These are phyloP conservation scores for Galerucella nymphaeae DNA, from an alignment of 2,888 invertebrate species.

Conservation along the genomic window DNA sequence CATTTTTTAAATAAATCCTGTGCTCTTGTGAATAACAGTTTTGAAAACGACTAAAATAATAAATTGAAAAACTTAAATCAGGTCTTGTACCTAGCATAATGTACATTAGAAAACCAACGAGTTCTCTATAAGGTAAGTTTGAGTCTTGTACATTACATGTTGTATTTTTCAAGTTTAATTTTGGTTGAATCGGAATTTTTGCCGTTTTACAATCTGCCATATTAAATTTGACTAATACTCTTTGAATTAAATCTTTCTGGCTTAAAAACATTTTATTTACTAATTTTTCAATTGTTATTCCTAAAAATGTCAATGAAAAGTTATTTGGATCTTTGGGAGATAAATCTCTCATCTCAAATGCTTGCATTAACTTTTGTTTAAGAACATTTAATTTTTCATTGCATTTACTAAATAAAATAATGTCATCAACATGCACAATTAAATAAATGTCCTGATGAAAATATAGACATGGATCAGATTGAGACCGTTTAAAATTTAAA, in stretches of 20 bases:
- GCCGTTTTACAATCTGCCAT: constrained; percentile 24
- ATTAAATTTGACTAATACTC: constrained; percentile 16
- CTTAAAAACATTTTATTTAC: not conserved
- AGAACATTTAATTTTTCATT: not conserved
- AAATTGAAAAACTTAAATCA: too few relatives aligned
- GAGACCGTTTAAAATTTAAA: constrained; percentile 15
- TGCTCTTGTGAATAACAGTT: not conserved
- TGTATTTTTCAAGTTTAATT: constrained; percentile 20
- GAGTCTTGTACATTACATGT: not conserved
- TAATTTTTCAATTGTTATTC: not conserved
- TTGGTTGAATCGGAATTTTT: constrained; percentile 22
- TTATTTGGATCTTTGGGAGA: not conserved
- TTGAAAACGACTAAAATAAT: too few relatives aligned
- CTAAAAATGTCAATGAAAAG: constrained; percentile 10
- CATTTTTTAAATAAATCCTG: not conserved
- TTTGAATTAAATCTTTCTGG: constrained; percentile 7
- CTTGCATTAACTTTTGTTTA: constrained; percentile 11
- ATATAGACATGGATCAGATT: constrained; percentile 17
- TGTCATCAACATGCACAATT: constrained; percentile 9
- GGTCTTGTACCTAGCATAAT: too few relatives aligned
- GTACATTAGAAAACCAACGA: not conserved
- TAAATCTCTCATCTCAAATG: constrained; percentile 8
- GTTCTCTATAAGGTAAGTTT: constrained; percentile 5
- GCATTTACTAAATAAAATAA: constrained; percentile 3
- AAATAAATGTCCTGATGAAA: constrained; percentile 9